Evolutionary conservation across 1,140 invertebrate genomes (phyloP), one percentile per base, ranked within the genome.

Genomic region (Ectropis grisescens): DNA sequence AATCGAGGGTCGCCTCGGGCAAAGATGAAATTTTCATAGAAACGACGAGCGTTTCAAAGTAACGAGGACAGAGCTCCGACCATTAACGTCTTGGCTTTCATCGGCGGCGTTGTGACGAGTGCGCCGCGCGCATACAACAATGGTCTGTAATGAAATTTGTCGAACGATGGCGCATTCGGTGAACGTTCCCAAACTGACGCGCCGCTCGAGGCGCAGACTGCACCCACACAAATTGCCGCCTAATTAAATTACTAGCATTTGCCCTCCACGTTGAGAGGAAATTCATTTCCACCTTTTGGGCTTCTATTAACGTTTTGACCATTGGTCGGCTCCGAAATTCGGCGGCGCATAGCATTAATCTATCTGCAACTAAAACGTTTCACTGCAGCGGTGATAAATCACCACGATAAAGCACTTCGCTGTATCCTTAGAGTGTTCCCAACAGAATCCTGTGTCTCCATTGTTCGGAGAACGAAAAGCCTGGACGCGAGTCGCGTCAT

Each of bases 171-270:
- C 41, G 52, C 54, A 66, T 74, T 61, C 66, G 40, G 37, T 47
- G 66, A 66, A 74, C 66, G 69, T 68, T 49, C 53, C 30, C 49
- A 40, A 37, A 37, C 44, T 47, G 47, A 29, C 50, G 39, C n/a
- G 49, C 47, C 44, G 48, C 46, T 53, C 52, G 55, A 74, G 68
- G 68, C 70, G 56, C 50, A 50, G 45, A 47, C 58, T n/a, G n/a
- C n/a, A n/a, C n/a, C n/a, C n/a, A n/a, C n/a, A n/a, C n/a, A n/a
- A 74, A 70, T 70, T 74, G 54, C 52, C 52, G 45, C 48, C 58
- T 70, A 68, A 74, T 70, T 74, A 58, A 66, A 70, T 74, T 66
- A 65, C 47, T 37, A 39, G 29, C 38, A 22, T 34, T 35, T 46
- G 55, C 48, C 42, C 34, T 33, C 33, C 30, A 9, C 27, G 13